Percentiles rank a stretch among this genome's conserved stretches.
phyloP scores from a whole-genome alignment of 2,113 vertebrate genomes.

The Sinocyclocheilus anophthalmus region DNA sequence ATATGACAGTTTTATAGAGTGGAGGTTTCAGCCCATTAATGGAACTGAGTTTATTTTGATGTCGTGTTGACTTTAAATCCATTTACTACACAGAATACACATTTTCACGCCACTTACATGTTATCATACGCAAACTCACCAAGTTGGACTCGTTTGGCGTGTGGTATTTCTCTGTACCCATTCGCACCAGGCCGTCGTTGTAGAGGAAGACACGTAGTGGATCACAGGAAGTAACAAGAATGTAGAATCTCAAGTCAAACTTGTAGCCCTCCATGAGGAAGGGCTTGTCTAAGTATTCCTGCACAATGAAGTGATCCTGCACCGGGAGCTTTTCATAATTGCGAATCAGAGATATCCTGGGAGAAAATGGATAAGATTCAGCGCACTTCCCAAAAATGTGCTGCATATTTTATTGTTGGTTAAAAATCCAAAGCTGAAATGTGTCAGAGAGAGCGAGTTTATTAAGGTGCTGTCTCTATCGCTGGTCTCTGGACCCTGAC shows the following conservation, averaged over 20 bases:
- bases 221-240: slow-evolving; percentile 96
- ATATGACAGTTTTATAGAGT: neutral
- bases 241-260: slow-evolving; percentile 97
- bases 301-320: slow-evolving; percentile 97
- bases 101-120: neutral
- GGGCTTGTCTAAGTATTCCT: slow-evolving; percentile 98
- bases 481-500: slow-evolving; percentile 56
- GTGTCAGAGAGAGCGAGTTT: slow-evolving; percentile 36
- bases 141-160: slow-evolving; percentile 93
- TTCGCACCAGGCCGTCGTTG: slow-evolving; percentile 95
- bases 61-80: neutral
- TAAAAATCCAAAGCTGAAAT: neutral
- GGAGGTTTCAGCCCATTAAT: neutral
- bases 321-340: slow-evolving; percentile 95
- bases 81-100: neutral
- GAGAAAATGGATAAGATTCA: slow-evolving; percentile 19
- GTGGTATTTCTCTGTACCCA: slow-evolving; percentile 98
- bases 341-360: slow-evolving; percentile 95
- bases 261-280: slow-evolving; percentile 99
- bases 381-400: neutral
- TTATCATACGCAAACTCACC: slow-evolving; percentile 77
- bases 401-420: slow-evolving; percentile 21
- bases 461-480: slow-evolving; percentile 58
- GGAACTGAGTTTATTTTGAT: neutral
- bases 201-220: slow-evolving; percentile 96